Conservation (phyloP, 2,888 invertebrate genomes). For the Elegia similella region DNA sequence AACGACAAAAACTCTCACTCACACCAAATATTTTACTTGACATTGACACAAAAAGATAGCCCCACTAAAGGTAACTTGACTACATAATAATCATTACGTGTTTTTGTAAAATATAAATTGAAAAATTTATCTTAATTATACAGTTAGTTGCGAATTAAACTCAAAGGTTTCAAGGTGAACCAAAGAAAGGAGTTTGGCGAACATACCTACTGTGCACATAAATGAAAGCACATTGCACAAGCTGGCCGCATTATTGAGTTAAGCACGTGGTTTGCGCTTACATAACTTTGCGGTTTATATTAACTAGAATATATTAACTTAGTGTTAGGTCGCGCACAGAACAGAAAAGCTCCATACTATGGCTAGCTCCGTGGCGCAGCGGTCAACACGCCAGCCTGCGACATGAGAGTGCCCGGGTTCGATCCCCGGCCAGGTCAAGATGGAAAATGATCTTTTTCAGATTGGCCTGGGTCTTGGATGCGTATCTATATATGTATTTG, state of each 20-base stretch:
- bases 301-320: slow-evolving; percentile 1
- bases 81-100: not conserved
- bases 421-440: too few species aligned
- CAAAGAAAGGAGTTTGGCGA: slow-evolving; percentile 23
- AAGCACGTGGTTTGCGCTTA: slow-evolving; percentile 15
- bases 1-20: too few species aligned
- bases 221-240: slow-evolving; percentile 29
- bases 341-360: too few species aligned
- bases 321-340: too few species aligned
- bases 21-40: not conserved
- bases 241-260: slow-evolving; percentile 31
- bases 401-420: too few species aligned
- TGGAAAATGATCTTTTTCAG: too few species aligned
- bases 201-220: slow-evolving; percentile 11
- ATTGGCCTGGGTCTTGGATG: too few species aligned
- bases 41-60: not conserved
- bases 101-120: not conserved
- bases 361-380: too few species aligned
- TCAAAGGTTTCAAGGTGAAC: slow-evolving; percentile 19
- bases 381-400: too few species aligned
- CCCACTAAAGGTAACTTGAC: not conserved
- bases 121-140: not conserved
- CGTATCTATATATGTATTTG: too few species aligned
- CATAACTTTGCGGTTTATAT: slow-evolving; percentile 2
- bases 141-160: not conserved